Base-by-base conservation (phyloP, 2,113 vertebrate species). In the Pseudolaguvia tuberculata region DNA sequence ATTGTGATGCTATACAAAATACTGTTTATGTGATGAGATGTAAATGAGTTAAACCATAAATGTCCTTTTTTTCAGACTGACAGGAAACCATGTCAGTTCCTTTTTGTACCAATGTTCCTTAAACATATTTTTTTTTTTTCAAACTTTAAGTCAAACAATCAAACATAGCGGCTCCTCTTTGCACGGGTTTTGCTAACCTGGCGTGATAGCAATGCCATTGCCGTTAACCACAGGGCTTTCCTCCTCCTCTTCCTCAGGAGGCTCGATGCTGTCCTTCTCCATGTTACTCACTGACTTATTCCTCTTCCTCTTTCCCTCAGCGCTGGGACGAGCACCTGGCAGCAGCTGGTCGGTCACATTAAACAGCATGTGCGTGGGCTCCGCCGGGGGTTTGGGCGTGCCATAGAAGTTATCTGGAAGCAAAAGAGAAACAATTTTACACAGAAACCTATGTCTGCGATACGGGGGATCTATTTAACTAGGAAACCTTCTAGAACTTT, bases 271-370 rank as follows among this genome's bases (percentile, higher is more conserved):
- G 55, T 95, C 91, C 88, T 97, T 97, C 85, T 99, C 96, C 97
- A 99, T 99, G 88, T 98, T 98, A 91, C 95, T 99, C 78, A 99
- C 97, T 57, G 97, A 99, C 79, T 99, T 97, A 88, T 99, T 99
- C 84, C 97, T 93, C 85, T 96, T 98, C 77, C 97, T 92, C 84
- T 99, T 99, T 83, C 97, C 96, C 91, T 98, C 95, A 79, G 95
- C 91, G 70, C 96, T 97, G 80, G 96, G 96, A 87, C 94, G 94
- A 86, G 94, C 95, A 86, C 97, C 96, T n/a, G 96, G 96, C 85
- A 99, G 90, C 88, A 97, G 89, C 86, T 96, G 94, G 83, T 98
- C 97, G 87, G 95, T 97, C 86, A 98, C 96, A 97, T 99, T 98
- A 93, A 98, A 92, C 86, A 96, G 89, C 84, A 98, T 85, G 8